phyloP scores from a whole-genome alignment of 1,140 invertebrate species.

The Platyura marginata region DNA sequence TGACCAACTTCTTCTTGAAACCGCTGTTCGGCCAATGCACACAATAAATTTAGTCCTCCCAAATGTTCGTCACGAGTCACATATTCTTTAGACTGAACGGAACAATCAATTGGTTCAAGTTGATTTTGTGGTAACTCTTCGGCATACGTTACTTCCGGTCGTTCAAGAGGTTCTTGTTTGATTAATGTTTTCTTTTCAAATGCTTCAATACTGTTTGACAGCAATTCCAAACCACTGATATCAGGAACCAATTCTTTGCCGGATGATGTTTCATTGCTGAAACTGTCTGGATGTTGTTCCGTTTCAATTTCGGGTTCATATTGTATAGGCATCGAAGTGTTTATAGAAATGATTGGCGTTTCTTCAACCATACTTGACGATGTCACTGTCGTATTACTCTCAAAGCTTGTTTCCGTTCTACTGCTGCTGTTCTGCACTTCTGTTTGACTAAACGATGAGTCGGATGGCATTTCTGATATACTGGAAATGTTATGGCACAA shows the following conservation, averaged over 20 bases:
- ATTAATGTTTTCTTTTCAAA: slow-evolving; percentile 30
- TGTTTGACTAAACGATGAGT: background rate
- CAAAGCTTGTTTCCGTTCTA: background rate
- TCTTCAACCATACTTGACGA: background rate
- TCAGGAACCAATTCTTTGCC: slow-evolving; percentile 21
- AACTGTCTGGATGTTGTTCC: slow-evolving; percentile 9
- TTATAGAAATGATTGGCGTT: background rate
- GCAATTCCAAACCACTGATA: slow-evolving; percentile 56
- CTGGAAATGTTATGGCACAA: slow-evolving; percentile 7
- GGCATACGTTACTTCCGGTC: background rate
- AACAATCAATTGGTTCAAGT: background rate
- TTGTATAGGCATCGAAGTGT: background rate
- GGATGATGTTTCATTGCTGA: slow-evolving; percentile 45
- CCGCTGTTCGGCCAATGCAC: slow-evolving; percentile 67
- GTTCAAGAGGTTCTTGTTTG: slow-evolving; percentile 20
- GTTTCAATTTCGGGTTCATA: background rate
- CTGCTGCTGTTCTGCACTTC: background rate
- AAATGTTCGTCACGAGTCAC: slow-evolving; percentile 19
- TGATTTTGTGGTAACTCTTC: background rate
- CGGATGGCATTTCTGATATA: background rate
- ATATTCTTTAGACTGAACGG: background rate
- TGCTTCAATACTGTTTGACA: slow-evolving; percentile 65
- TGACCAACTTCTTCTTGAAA: slow-evolving; percentile 50
- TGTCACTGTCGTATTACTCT: background rate
- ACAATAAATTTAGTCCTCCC: slow-evolving; percentile 58